Conservation (phyloP, 1,140 invertebrate species). For the Schlechtendalia chinensis region DNA sequence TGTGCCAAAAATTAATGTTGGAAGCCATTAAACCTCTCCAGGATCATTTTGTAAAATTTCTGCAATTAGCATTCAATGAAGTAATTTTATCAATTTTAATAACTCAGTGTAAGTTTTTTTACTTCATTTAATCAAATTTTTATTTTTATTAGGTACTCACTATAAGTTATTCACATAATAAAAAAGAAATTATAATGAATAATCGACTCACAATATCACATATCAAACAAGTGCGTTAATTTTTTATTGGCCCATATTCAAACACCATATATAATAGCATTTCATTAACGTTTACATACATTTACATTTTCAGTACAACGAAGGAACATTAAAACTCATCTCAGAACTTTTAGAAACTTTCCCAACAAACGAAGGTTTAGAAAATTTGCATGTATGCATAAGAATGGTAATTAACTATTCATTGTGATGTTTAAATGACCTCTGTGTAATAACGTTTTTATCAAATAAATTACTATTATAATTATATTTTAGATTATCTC, state of each 20-base stretch:
- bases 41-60: slow-evolving; percentile 29
- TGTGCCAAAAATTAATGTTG: slow-evolving; percentile 20
- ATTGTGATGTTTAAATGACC: too few species aligned
- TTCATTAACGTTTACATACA: neutral
- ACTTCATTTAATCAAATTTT: too few species aligned
- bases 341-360: slow-evolving; percentile 20
- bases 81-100: slow-evolving; percentile 12
- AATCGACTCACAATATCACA: slow-evolving; percentile 1
- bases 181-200: neutral
- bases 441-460: neutral
- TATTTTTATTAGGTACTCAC: neutral
- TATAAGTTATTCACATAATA: neutral
- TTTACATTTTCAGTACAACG: slow-evolving; percentile 25
- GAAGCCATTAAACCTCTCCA: slow-evolving; percentile 39
- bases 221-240: slow-evolving; percentile 28
- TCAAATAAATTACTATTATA: neutral
- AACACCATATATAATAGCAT: neutral
- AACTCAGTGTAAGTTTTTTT: neutral
- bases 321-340: slow-evolving; percentile 23
- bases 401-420: neutral
- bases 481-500: slow-evolving; percentile 21
- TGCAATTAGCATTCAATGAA: slow-evolving; percentile 34
- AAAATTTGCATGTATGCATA: slow-evolving; percentile 23
- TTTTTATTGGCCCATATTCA: neutral
- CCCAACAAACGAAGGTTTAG: slow-evolving; percentile 18